Evolutionary conservation across 2,113 vertebrate genomes (phyloP), one percentile per base, ranked within the genome.

Genomic region (Sapajus apella): DNA sequence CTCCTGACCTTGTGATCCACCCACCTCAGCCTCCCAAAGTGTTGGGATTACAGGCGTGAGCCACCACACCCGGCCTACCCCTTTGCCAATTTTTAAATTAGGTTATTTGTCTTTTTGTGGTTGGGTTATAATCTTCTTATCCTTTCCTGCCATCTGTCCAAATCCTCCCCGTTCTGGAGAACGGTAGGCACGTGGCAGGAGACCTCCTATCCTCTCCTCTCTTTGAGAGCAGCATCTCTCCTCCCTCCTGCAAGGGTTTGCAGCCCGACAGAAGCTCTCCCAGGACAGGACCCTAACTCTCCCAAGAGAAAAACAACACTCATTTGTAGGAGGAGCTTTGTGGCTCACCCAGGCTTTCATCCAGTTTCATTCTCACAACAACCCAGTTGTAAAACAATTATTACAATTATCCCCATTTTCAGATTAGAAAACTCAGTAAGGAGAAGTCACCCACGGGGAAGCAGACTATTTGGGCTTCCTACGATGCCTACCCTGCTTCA

Each of bases 1-100:
- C 61, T 64, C 61, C 61, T 13, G 27, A 64, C 11, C 61, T 64
- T 30, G 27, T 64, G 61, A 64, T 64, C 27, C 30, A 30, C 61
- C 27, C 5, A 0, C 27, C 12, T 14, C 27, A 30, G 61, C 12
- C 27, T 64, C 27, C 12, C 27, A 32, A 64, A 64, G 27, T 64
- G 61, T 27, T 64, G 27, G 27, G 61, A 64, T 64, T 32, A 64
- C 61, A 64, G 61, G 61, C 5, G 27, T 64, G 12, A 64, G 27
- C 61, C 61, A 64, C 61, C 2, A 6, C 61, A 6, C 61, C 27
- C 5, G 61, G 61, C 12, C 52, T 52, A 17, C 52, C 12, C n/a
- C 64, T 77, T 84, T 77, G 84, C 37, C 32, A 45, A 10, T 45
- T 92, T 96, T 80, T 21, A 92, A 93, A 58, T 5, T n/a, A 52